Conservation (phyloP, 2,797 vertebrate species). For the Crypturellus tataupa region DNA sequence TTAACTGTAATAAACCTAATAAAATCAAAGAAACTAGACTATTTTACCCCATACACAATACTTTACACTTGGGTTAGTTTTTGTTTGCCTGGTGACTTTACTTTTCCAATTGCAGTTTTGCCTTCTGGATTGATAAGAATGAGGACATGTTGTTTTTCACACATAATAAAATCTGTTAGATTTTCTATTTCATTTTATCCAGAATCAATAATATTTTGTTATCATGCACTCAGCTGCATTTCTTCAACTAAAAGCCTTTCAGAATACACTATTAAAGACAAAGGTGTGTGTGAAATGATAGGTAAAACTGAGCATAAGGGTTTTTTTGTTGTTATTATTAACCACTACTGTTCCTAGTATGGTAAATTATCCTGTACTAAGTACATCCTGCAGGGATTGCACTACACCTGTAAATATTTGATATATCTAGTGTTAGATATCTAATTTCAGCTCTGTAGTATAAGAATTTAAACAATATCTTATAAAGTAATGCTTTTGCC, state of each 20-base stretch:
- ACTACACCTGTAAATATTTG: not conserved
- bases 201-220: not conserved
- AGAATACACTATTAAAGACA: not conserved
- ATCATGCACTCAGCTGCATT: not conserved
- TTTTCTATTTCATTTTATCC: not conserved
- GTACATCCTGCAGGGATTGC: not conserved
- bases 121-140: not conserved
- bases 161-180: not conserved
- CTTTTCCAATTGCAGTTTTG: not conserved
- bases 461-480: not conserved
- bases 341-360: not conserved
- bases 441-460: not conserved
- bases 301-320: not conserved
- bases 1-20: not conserved
- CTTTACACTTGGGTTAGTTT: not conserved
- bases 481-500: not conserved
- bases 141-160: not conserved
- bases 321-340: not conserved
- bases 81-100: not conserved
- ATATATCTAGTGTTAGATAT: not conserved
- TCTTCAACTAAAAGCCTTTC: not conserved
- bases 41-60: not conserved
- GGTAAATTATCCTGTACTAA: not conserved
- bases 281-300: not conserved
- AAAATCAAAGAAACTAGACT: not conserved